Evolutionary conservation across 2,113 vertebrate genomes (phyloP).

Genomic region (Acanthisitta chloris): DNA sequence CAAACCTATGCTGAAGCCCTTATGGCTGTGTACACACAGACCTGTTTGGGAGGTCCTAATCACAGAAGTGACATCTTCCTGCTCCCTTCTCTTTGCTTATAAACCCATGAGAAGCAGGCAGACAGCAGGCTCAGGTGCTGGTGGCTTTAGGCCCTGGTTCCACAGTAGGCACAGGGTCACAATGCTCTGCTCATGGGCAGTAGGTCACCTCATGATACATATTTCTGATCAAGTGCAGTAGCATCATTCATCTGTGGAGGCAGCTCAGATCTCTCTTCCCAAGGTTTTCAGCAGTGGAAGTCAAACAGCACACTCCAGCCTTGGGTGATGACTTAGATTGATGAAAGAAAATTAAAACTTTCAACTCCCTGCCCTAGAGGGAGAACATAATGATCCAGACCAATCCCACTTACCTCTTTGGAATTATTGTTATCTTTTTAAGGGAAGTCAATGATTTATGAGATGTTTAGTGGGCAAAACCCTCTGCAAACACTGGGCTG

Average conservation of each 20-base stretch:
- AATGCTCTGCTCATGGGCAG: not conserved
- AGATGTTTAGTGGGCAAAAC: conserved; percentile 46
- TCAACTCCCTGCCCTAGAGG: conserved; percentile 26
- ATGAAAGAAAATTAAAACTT: conserved; percentile 62
- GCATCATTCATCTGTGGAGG: not conserved
- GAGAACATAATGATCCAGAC: conserved; percentile 49
- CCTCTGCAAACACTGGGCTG: conserved; percentile 1
- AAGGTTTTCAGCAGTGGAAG: not conserved
- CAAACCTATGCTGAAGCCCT: not conserved
- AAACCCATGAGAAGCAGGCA: not conserved
- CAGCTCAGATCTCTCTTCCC: not conserved
- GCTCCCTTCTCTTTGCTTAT: not conserved
- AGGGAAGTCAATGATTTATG: conserved; percentile 58
- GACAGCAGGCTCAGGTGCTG: not conserved
- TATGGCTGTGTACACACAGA: not conserved
- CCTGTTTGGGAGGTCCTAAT: not conserved
- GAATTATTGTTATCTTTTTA: conserved; percentile 53
- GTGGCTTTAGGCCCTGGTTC: not conserved
- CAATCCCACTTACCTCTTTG: conserved; percentile 39
- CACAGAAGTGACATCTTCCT: not conserved
- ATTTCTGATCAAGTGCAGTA: not conserved
- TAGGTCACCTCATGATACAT: fast-evolving
- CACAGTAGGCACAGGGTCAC: fast-evolving
- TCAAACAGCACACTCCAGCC: not conserved
- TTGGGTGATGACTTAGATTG: conserved; percentile 29